Base-by-base conservation (phyloP, 2,888 invertebrate species). In the Melieria picta region DNA sequence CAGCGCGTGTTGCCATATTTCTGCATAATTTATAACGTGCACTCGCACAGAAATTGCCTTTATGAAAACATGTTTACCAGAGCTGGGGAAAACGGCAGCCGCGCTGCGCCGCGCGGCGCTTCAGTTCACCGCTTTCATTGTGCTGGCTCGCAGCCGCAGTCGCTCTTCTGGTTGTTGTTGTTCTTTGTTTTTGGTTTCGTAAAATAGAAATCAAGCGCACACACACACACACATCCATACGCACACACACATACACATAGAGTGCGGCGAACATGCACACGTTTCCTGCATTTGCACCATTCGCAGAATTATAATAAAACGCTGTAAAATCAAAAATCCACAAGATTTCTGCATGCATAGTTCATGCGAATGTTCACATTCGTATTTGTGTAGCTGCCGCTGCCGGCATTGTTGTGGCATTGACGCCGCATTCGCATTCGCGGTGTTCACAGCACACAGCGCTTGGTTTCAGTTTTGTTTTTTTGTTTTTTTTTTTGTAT, bases 1-100 rank as follows among this genome's bases (percentile, higher is more conserved):
- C 45, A n/a, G 48, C 16, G 48, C 10, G n/a, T 55, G 61, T 66
- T 66, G 56, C 71, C 62, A 71, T 66, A 66, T 55, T 61, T 66
- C 16, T 66, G 66, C 65, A 66, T 71, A 71, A 71, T 65, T 65
- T 71, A 71, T 62, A 56, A 7, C 56, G 55, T 62, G 46, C 61
- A n/a, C 45, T 16, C 16, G 42, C 9, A 57, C n/a, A 30, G 16
- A 5, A 57, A 30, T 5, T 57, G 16, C 10, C 30, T n/a, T 6
- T 13, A 16, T 57, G 16, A 30, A n/a, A 7, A 57, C 11, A 42
- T n/a, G 42, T 57, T 42, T 57, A 10, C n/a, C n/a, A 13, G 11
- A 13, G 11, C 16, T 55, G 16, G 13, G 6, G 16, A n/a, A 55
- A 55, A 7, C 7, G 13, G 16, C n/a, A 55, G 5, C 13, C 13